Conservation (phyloP, 2,113 vertebrate species). For the Emydura subglobosa region DNA sequence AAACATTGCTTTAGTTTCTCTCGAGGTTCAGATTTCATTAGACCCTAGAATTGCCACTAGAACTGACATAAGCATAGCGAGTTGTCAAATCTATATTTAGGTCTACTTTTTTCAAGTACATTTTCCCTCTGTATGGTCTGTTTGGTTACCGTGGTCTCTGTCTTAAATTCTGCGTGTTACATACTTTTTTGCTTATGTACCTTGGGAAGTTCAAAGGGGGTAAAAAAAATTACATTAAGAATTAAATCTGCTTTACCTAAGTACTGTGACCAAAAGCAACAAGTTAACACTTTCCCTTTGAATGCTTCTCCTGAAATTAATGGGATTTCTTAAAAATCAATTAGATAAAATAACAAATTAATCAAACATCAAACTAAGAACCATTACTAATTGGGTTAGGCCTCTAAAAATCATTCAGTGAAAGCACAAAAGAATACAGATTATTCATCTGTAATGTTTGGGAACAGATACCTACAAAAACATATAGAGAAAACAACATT, state of each 20-base stretch:
- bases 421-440: neutral
- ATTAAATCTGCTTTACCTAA: slow-evolving; percentile 55
- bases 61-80: neutral
- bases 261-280: neutral
- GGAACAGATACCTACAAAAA: slow-evolving; percentile 21
- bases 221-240: neutral
- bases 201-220: neutral
- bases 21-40: neutral
- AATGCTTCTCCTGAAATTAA: slow-evolving; percentile 39
- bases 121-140: neutral
- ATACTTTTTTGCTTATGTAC: slow-evolving; percentile 30
- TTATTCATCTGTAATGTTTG: neutral
- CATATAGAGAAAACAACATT: neutral
- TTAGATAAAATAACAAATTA: slow-evolving; percentile 57
- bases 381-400: slow-evolving; percentile 21
- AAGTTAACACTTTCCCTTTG: neutral
- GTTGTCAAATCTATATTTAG: slow-evolving; percentile 1
- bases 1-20: slow-evolving; percentile 20
- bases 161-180: neutral
- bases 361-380: slow-evolving; percentile 9
- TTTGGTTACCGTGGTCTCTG: neutral
- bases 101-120: neutral
- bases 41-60: neutral
- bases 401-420: neutral
- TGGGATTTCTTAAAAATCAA: slow-evolving; percentile 40